Base-by-base conservation (phyloP, 92 coral and sea anemone species). In the Siderastrea radians region DNA sequence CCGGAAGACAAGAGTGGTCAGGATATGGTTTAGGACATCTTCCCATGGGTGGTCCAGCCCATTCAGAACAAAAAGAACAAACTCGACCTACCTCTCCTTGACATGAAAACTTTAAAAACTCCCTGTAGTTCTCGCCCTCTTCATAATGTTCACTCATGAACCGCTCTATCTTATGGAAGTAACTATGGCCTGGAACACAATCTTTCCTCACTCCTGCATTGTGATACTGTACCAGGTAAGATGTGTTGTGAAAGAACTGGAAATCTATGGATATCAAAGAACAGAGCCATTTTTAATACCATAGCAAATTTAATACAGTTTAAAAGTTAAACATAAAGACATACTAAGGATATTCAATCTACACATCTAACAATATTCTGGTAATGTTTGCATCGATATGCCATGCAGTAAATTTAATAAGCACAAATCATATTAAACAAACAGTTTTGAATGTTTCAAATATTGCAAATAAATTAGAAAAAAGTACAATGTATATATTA, bases 71-170 rank as follows among this genome's bases (percentile, higher is more conserved):
- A 50, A 81, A 82, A 68, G 84, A 82, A 75, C 88, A 89, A 74
- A 81, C 6, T 62, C 7, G 44, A 57, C 86, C 91, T 79, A 54
- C 84, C 79, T 87, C 43, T 71, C 44, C 70, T 59, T 62, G 86
- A 80, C 86, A 87, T 49, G 84, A 59, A 15, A 81, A 62, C 72
- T 87, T 87, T 12, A 87, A 63, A 71, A 80, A 88, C 73, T 74
- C 87, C 84, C 92, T 81, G 92, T 81, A 88, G 74, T 88, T 90
- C 69, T 89, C 85, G 16, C 89, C 93, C 71, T 85, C 90, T 49
- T 90, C 82, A 19, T 6, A 90, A 63, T 90, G 93, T 59, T 78
- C 60, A 51, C 48, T 73, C 78, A 88, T 88, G 82, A 81, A 88
- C 69, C 8, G 8, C 50, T 88, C 77, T 0, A 88, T 55, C 78